A percentile compares a stretch with the other conserved stretches of the same genome.
phyloP scores from a whole-genome alignment of 2,113 vertebrate species.

The Malurus elegans region DNA sequence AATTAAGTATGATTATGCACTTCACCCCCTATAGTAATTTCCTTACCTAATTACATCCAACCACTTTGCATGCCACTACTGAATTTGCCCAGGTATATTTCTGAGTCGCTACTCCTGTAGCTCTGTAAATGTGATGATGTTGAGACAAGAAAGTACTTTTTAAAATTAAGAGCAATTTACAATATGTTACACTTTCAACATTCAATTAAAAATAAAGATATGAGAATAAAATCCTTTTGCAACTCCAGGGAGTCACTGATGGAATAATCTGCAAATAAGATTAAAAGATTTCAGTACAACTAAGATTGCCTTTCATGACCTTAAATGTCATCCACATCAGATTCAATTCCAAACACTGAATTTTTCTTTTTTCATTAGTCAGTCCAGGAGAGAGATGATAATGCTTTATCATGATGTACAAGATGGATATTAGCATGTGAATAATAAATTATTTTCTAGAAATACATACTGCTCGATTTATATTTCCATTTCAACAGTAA shows the following conservation, averaged over 20 bases:
- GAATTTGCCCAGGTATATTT: conserved; percentile 46
- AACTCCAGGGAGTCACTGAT: conserved; percentile 57
- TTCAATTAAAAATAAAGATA: conserved; percentile 72
- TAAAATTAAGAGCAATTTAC: conserved; percentile 52
- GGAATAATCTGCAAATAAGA: conserved; percentile 73
- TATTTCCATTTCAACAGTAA: conserved; percentile 24
- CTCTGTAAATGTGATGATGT: neutral
- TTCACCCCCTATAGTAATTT: conserved; percentile 23
- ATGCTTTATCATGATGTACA: neutral
- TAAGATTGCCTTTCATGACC: conserved; percentile 67
- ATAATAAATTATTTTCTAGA: neutral
- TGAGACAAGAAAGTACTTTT: conserved; percentile 26
- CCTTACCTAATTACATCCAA: conserved; percentile 41
- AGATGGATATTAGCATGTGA: neutral
- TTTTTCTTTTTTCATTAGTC: conserved; percentile 47
- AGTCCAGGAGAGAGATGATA: neutral
- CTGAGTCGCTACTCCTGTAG: conserved; percentile 29
- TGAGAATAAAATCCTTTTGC: conserved; percentile 66
- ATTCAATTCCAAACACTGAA: conserved; percentile 46
- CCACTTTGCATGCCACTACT: neutral
- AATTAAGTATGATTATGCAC: conserved; percentile 51
- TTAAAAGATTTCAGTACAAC: conserved; percentile 70
- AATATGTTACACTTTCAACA: conserved; percentile 43
- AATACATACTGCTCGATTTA: neutral
- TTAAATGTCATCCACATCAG: conserved; percentile 63